Conservation (phyloP, 2,797 vertebrate genomes). For the Pipistrellus pipistrellus region DNA sequence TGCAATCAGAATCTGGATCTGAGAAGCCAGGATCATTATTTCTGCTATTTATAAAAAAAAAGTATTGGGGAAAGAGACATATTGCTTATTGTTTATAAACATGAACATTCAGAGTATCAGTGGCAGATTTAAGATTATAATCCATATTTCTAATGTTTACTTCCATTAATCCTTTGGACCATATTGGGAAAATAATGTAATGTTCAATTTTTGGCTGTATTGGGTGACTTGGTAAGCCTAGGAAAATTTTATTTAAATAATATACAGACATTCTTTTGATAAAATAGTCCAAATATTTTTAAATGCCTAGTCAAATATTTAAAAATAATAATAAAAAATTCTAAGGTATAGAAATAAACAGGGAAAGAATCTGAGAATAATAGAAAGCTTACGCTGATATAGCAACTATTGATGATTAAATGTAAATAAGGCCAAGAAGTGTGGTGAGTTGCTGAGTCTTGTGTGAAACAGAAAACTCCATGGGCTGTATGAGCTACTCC, state of each 20-base stretch:
- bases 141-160: not conserved
- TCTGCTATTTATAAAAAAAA: not conserved
- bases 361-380: not conserved
- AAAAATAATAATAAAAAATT: not conserved
- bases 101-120: not conserved
- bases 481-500: not conserved
- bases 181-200: not conserved
- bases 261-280: constrained; percentile 1
- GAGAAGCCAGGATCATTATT: not conserved
- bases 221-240: not conserved
- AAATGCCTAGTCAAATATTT: not conserved
- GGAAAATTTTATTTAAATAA: not conserved
- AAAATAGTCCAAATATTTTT: not conserved
- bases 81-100: not conserved
- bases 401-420: not conserved
- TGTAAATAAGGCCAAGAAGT: not conserved
- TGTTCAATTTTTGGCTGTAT: not conserved
- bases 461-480: not conserved
- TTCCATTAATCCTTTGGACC: not conserved
- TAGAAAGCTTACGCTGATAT: not conserved
- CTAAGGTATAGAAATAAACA: not conserved
- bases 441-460: not conserved
- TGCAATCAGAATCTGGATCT: not conserved
- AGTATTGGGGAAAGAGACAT: not conserved
- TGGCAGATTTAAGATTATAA: constrained; percentile 18